Evolutionary conservation across 92 coral and sea anemone species (phyloP).

Genomic region (Porites rus): DNA sequence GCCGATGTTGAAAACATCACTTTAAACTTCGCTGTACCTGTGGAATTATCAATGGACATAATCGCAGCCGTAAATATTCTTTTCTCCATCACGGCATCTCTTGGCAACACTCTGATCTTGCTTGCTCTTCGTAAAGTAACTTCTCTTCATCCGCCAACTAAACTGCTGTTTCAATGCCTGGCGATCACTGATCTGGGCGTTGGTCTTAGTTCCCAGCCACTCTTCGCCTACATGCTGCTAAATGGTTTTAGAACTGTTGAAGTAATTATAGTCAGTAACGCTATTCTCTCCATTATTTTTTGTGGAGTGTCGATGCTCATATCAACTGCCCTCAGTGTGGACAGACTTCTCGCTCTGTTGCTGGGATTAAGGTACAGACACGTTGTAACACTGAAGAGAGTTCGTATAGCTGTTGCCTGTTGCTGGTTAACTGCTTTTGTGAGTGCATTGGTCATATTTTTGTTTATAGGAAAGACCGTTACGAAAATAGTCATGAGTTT

Average conservation of each 20-base stretch:
- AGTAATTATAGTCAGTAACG: too few species aligned
- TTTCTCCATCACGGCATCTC: not conserved
- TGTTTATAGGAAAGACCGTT: not conserved
- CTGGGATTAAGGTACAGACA: not conserved
- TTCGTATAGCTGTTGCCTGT: not conserved
- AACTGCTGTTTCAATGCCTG: slow-evolving; percentile 9
- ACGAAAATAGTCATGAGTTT: not conserved
- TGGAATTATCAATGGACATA: too few species aligned
- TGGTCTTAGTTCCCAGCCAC: not conserved
- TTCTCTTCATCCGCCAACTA: not conserved
- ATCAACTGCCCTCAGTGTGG: slow-evolving; percentile 5
- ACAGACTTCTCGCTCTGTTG: slow-evolving; percentile 22
- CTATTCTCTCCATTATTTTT: not conserved
- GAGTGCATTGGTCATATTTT: not conserved
- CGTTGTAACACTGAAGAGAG: slow-evolving; percentile 8
- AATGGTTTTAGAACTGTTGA: too few species aligned
- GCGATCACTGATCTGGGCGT: slow-evolving; percentile 6
- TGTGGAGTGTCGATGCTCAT: slow-evolving; percentile 5
- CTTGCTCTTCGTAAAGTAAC: not conserved
- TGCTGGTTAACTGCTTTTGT: not conserved
- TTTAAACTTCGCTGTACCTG: too few species aligned
- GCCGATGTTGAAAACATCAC: too few species aligned
- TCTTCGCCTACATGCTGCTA: too few species aligned
- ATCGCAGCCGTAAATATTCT: not conserved
- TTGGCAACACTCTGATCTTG: slow-evolving; percentile 15